These are phyloP conservation scores for Crotalus horridus DNA, from an alignment of 2,113 vertebrate species.

Conservation along the genomic window DNA sequence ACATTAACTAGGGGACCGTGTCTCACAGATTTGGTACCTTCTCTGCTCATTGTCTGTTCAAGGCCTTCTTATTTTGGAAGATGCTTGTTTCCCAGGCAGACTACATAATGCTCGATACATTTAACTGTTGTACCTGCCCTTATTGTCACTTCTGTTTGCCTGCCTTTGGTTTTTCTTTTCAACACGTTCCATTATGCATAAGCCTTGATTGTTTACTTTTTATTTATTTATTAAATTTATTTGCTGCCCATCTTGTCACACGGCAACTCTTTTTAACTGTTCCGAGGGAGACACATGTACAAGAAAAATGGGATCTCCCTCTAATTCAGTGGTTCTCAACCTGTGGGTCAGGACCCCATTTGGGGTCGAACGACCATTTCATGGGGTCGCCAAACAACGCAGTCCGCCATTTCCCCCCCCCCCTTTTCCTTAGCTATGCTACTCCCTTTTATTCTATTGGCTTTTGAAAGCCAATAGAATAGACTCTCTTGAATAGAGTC, in stretches of 20 bases:
- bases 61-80: neutral
- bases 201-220: neutral
- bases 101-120: neutral
- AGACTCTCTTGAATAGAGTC: no score
- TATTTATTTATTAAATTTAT: neutral
- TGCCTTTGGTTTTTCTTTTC: neutral
- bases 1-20: neutral
- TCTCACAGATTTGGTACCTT: neutral
- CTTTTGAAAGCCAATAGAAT: no score
- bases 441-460: no score
- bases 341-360: no score
- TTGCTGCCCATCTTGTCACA: neutral
- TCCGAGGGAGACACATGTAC: neutral
- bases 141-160: neutral
- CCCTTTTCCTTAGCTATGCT: no score
- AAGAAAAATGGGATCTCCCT: neutral
- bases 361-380: no score
- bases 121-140: neutral
- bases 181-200: neutral
- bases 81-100: neutral
- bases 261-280: neutral
- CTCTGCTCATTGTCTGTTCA: neutral
- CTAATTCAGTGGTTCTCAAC: no score
- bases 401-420: no score
- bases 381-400: no score